Evolutionary conservation across 2,113 vertebrate genomes (phyloP).

Genomic region (Sturnus vulgaris): DNA sequence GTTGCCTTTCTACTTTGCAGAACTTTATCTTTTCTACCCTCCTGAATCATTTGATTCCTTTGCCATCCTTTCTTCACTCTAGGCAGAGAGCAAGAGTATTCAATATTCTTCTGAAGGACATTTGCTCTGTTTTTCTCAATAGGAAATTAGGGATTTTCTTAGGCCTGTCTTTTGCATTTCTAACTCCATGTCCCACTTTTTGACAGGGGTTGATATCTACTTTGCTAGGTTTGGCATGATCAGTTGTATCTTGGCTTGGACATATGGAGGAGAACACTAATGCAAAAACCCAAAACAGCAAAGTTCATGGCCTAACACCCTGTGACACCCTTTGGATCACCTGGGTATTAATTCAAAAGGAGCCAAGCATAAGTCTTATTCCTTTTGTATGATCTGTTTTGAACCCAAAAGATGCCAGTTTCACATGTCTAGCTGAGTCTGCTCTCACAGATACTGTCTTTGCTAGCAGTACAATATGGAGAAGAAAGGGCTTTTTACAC

Average conservation of each 20-base stretch:
- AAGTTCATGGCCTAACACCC: not conserved
- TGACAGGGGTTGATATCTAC: not conserved
- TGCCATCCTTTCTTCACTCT: not conserved
- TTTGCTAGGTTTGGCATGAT: not conserved
- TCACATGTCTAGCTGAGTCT: not conserved
- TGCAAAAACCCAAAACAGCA: not conserved
- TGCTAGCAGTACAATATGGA: not conserved
- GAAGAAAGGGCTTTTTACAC: not conserved
- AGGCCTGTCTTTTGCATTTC: not conserved
- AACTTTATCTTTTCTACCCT: not conserved
- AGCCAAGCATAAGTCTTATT: not conserved
- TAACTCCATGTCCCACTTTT: not conserved
- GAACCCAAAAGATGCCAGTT: not conserved
- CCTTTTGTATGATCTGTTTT: not conserved
- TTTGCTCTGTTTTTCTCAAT: not conserved
- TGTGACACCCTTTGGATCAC: not conserved
- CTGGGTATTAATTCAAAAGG: not conserved
- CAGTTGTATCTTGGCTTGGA: not conserved
- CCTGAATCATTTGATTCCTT: not conserved
- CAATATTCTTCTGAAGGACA: not conserved
- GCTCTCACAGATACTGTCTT: not conserved
- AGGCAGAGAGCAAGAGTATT: not conserved
- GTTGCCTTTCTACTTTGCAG: not conserved
- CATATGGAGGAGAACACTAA: not conserved
- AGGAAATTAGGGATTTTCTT: not conserved